These are phyloP conservation scores for Drosophila vallismaia DNA, from an alignment of 2,888 invertebrate species.

Conservation along the genomic window DNA sequence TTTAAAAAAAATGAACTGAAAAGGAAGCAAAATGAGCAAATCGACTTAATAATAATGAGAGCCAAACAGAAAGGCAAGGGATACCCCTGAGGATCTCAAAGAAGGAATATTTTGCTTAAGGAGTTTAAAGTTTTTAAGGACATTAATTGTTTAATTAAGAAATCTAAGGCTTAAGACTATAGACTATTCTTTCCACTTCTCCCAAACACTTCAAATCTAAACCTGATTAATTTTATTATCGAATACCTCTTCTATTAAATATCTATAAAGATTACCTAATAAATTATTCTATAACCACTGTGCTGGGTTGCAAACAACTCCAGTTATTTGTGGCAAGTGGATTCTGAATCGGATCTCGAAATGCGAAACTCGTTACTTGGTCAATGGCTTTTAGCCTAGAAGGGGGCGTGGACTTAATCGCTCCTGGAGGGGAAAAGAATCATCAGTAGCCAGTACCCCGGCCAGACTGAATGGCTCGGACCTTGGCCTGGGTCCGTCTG, in stretches of 20 bases:
- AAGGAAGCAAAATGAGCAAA: constrained; percentile 48
- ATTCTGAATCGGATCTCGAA: constrained; percentile 32
- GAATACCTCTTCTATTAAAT: not conserved
- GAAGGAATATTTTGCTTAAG: constrained; percentile 8
- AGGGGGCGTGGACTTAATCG: constrained; percentile 44
- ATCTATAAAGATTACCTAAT: not conserved
- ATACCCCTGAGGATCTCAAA: constrained; percentile 5
- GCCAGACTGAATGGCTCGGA: constrained; percentile 29
- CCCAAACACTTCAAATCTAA: not conserved
- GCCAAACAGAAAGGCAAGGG: constrained; percentile 4
- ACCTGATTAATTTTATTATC: not conserved
- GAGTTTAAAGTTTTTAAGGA: not conserved
- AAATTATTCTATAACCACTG: constrained; percentile 1
- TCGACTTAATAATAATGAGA: constrained; percentile 52
- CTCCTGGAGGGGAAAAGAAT: constrained; percentile 13
- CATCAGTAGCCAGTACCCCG: not conserved
- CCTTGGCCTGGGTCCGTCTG: constrained; percentile 9
- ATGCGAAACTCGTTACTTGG: constrained; percentile 69
- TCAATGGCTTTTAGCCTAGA: constrained; percentile 70
- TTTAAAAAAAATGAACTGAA: constrained; percentile 19
- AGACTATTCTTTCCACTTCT: too few species aligned
- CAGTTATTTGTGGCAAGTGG: constrained; percentile 48
- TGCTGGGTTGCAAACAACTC: not conserved
- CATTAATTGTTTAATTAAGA: not conserved
- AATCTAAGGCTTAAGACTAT: too few species aligned